Percentiles rank a stretch among this genome's conserved stretches.
These are phyloP conservation scores for Protonibea diacanthus DNA, from an alignment of 2,797 vertebrate genomes.

Conservation along the genomic window DNA sequence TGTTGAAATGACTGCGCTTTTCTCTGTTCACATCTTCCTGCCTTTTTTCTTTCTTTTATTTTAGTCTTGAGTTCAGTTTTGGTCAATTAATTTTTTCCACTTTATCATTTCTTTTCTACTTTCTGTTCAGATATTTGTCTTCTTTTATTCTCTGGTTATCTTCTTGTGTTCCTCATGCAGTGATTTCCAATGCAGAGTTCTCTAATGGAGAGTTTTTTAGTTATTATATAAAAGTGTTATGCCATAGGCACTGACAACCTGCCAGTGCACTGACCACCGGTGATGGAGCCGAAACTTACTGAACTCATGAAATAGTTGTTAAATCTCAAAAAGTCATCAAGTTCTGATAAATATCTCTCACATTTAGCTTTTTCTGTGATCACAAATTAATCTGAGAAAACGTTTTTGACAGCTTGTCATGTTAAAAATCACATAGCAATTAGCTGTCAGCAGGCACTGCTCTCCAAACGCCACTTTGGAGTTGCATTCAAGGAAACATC, in stretches of 20 bases:
- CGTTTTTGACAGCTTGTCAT: conserved; percentile 44
- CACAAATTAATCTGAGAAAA: conserved; percentile 12
- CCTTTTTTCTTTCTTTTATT: neutral
- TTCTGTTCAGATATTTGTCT: neutral
- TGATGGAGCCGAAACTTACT: neutral
- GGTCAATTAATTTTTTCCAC: neutral
- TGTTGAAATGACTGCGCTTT: neutral
- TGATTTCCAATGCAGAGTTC: neutral
- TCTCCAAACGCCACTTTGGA: conserved; percentile 20
- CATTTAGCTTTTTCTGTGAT: conserved; percentile 2
- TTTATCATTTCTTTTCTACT: neutral
- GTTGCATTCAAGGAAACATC: conserved; percentile 35
- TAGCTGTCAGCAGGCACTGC: conserved; percentile 32
- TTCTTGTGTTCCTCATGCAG: neutral
- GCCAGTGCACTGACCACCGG: too few species aligned
- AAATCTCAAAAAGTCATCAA: neutral
- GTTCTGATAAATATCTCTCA: conserved; percentile 16
- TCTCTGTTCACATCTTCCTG: conserved; percentile 1
- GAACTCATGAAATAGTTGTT: neutral
- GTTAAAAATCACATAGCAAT: conserved; percentile 44
- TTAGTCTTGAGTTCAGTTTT: neutral
- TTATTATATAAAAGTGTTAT: too few species aligned
- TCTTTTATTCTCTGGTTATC: neutral
- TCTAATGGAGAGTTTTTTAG: too few species aligned
- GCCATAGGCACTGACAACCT: too few species aligned